Evolutionary conservation across 1,140 invertebrate species (phyloP).

Genomic region (Chironomus tepperi): DNA sequence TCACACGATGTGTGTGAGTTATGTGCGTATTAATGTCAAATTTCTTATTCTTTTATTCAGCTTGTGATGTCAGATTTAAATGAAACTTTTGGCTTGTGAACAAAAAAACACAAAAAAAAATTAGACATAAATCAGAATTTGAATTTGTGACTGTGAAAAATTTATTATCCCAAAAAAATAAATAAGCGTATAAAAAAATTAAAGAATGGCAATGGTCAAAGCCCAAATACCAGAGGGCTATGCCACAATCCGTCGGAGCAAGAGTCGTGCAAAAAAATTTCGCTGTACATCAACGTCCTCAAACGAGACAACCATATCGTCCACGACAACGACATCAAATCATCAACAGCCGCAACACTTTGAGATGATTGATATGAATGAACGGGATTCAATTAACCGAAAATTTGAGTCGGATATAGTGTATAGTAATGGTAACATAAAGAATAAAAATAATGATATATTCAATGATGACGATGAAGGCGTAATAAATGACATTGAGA

Average conservation of each 20-base stretch:
- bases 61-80: background rate
- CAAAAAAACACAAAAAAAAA: too few relatives aligned
- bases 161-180: background rate
- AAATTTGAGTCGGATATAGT: conserved; percentile 5
- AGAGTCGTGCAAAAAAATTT: conserved; percentile 3
- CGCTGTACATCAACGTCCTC: background rate
- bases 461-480: conserved; percentile 16
- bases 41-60: background rate
- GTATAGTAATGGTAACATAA: background rate
- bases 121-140: too few relatives aligned
- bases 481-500: conserved; percentile 20
- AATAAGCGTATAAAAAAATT: background rate
- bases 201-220: conserved; percentile 18
- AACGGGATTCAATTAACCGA: conserved; percentile 7
- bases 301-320: background rate
- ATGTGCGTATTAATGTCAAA: too few relatives aligned
- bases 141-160: too few relatives aligned
- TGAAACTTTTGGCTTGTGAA: background rate
- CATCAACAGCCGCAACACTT: background rate
- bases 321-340: background rate
- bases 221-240: conserved; percentile 14
- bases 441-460: conserved; percentile 6
- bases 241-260: conserved; percentile 9
- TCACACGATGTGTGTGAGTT: too few relatives aligned
- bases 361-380: background rate